Evolutionary conservation across 2,113 vertebrate genomes (phyloP), one percentile per base, ranked within the genome.

Genomic region (Melanerpes formicivorus): DNA sequence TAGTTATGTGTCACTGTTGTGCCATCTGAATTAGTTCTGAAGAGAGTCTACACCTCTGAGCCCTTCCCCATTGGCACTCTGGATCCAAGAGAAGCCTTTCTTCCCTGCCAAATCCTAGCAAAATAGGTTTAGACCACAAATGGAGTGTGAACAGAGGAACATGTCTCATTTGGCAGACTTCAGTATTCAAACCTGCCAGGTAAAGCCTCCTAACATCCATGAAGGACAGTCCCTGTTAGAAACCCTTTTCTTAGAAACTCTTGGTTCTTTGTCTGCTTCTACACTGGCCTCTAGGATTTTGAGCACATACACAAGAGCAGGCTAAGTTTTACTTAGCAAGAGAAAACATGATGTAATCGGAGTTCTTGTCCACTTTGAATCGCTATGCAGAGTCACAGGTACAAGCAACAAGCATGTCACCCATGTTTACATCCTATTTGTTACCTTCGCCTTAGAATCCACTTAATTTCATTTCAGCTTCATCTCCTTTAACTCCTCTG

Each of bases 61-160:
- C 37, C 32, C 9, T 56, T 86, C 46, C 80, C 64, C 37, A 23
- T 17, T 8, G 40, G 50, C 26, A 48, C 27, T 18, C 6, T 5
- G 2, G 3, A 18, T 3, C 55, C 69, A 58, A 54, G 62, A 10
- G 18, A 11, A 92, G 34, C 9, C 30, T 27, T 67, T 78, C 54
- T 44, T 65, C 65, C 64, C 56, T 40, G 50, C 9, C 76, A 90
- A 64, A 54, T 22, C 11, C 63, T 26, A n/a, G 37, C 18, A 42
- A 88, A 79, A 2, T 6, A 19, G 72, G 26, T 37, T 85, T 3
- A 30, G 37, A 54, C 15, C n/a, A 74, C 34, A 66, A 86, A 27
- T 4, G 6, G 18, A 55, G 11, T 25, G 3, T 0, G 2, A 63
- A 6, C 2, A 1, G 25, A 29, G 25, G 17, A 78, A 48, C 0